phyloP scores from a whole-genome alignment of 2,888 invertebrate genomes.

The Helobdella robusta region DNA sequence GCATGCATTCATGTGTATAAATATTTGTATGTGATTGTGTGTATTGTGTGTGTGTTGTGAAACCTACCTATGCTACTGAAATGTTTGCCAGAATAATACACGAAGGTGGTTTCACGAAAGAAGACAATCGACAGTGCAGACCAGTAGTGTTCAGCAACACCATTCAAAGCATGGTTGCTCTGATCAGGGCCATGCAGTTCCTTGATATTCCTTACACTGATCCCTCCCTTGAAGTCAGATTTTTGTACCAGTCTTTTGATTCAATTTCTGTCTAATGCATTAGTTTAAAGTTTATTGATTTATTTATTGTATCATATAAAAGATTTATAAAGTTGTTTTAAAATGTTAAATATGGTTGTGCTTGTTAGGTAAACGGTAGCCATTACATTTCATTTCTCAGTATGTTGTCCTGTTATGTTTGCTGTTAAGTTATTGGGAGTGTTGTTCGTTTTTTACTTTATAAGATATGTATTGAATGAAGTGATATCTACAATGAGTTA shows the following conservation, averaged over 20 bases:
- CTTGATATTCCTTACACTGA: slow-evolving; percentile 90
- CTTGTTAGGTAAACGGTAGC: no score
- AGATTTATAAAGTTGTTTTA: not conserved
- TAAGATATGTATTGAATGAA: no score
- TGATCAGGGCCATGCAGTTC: slow-evolving; percentile 97
- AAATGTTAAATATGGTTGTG: no score
- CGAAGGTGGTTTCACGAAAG: slow-evolving; percentile 98
- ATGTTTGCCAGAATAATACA: slow-evolving; percentile 80
- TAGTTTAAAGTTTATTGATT: not conserved
- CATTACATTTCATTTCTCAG: no score
- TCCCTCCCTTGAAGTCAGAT: slow-evolving; percentile 74
- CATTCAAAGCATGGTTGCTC: slow-evolving; percentile 98
- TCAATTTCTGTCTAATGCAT: not conserved
- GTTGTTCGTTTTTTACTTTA: no score
- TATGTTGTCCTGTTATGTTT: no score
- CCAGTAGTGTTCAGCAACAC: slow-evolving; percentile 99
- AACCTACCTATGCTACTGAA: no score
- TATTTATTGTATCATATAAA: not conserved
- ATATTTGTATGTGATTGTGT: no score
- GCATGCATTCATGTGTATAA: no score
- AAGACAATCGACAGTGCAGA: slow-evolving; percentile 99
- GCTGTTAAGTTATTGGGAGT: no score
- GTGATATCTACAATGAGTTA: no score
- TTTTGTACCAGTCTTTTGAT: not conserved
- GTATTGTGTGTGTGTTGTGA: no score